These are phyloP conservation scores for Halichoeres trimaculatus DNA, from an alignment of 2,113 vertebrate species.

Conservation along the genomic window DNA sequence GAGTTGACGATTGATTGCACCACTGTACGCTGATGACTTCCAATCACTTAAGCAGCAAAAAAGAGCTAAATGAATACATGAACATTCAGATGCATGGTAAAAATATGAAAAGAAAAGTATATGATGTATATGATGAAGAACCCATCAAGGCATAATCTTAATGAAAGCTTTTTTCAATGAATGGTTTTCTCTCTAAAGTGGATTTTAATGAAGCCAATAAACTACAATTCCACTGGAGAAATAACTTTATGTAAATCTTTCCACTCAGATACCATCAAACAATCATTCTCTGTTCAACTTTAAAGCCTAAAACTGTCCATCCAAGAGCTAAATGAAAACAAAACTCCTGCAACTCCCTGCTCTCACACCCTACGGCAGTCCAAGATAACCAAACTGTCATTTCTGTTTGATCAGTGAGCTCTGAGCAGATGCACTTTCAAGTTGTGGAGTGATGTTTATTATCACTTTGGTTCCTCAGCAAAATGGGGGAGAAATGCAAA, in stretches of 20 bases:
- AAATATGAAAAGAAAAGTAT: too few species aligned
- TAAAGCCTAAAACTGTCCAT: not conserved
- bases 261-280: too few species aligned
- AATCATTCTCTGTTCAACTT: not conserved
- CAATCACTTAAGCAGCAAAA: too few species aligned
- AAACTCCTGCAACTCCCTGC: not conserved
- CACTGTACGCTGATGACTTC: too few species aligned
- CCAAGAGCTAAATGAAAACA: constrained; percentile 10
- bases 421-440: constrained; percentile 17
- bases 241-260: not conserved
- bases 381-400: constrained; percentile 12
- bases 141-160: not conserved
- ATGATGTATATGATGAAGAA: too few species aligned
- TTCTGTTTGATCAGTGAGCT: constrained; percentile 16
- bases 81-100: too few species aligned
- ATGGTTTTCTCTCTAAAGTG: not conserved
- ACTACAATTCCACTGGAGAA: not conserved
- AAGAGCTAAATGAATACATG: too few species aligned
- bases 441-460: constrained; percentile 28
- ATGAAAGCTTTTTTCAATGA: not conserved
- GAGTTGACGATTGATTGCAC: too few species aligned
- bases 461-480: constrained; percentile 20
- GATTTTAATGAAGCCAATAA: not conserved
- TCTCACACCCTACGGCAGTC: not conserved
- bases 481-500: constrained; percentile 48